Base-by-base conservation (phyloP, 2,797 vertebrate species). In the Neostethus bicornis region DNA sequence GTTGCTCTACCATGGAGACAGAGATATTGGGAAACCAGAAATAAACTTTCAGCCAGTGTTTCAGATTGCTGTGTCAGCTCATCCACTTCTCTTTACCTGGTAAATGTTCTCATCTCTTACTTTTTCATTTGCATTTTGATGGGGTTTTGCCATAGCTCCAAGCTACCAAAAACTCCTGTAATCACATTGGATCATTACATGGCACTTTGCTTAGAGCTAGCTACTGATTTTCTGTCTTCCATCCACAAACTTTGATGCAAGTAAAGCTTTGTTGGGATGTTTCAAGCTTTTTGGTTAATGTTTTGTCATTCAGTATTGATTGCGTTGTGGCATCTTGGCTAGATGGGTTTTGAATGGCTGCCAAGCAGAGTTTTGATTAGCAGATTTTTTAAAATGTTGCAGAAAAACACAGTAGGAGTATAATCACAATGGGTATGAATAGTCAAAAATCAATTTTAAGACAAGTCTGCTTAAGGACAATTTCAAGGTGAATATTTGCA, bases 61-160 rank as follows among this genome's bases (percentile, higher is more conserved):
- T 52, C 17, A 55, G 45, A 66, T 57, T 78, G 75, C 79, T 60
- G 47, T 67, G 77, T 84, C 79, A 80, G 79, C 80, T 74, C 56
- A 71, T 66, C 60, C 47, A 58, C 35, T 66, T 41, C 28, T 62
- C 52, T 65, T 68, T 66, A 83, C 79, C 76, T 77, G 72, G 19
- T 34, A 11, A 2, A 70, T 58, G 44, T 48, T 12, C 34, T 32
- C 20, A 1, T 61, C 52, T 60, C n/a, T 66, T 37, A 63, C 49
- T 37, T 43, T 10, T 2, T 39, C 57, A 84, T 85, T 85, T 79
- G 75, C 80, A 85, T 84, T 73, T 79, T 80, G 44, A 83, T 79
- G 69, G 58, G 52, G 31, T 72, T 74, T 35, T 58, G 38, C 46
- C 16, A 19, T 34, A 32, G 24, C 48, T 73, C 49, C 42, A 52